These are phyloP conservation scores for Hyperoplus lanceolatus DNA, from an alignment of 2,797 vertebrate species.

Conservation along the genomic window DNA sequence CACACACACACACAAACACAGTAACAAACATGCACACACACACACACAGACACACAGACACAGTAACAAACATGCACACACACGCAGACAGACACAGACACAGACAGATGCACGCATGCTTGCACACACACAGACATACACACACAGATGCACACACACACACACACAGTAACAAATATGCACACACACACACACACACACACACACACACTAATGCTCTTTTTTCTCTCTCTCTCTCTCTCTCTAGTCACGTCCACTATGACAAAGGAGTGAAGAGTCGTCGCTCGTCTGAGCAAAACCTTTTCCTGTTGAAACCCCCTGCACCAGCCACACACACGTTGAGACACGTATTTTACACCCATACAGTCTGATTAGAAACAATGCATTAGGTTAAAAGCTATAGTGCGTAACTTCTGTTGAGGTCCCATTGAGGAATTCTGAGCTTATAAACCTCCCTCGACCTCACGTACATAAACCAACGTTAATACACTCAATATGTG, in stretches of 20 bases:
- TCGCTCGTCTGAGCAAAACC: not conserved
- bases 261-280: not conserved
- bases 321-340: no score
- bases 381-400: no score
- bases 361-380: no score
- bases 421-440: not conserved
- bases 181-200: not conserved
- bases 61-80: not conserved
- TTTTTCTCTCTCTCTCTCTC: not conserved
- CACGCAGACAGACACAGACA: not conserved
- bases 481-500: not conserved
- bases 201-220: not conserved
- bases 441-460: conserved; percentile 1
- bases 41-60: not conserved
- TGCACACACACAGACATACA: not conserved
- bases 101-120: no score
- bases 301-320: not conserved
- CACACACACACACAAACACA: no score
- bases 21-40: not conserved
- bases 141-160: not conserved
- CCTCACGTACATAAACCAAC: conserved; percentile 5
- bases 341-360: no score
- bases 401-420: no score
- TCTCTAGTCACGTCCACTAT: conserved; percentile 20
- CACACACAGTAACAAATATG: not conserved